Evolutionary conservation across 2,113 vertebrate genomes (phyloP), one percentile per base, ranked within the genome.

Genomic region (Bambusicola thoracicus): DNA sequence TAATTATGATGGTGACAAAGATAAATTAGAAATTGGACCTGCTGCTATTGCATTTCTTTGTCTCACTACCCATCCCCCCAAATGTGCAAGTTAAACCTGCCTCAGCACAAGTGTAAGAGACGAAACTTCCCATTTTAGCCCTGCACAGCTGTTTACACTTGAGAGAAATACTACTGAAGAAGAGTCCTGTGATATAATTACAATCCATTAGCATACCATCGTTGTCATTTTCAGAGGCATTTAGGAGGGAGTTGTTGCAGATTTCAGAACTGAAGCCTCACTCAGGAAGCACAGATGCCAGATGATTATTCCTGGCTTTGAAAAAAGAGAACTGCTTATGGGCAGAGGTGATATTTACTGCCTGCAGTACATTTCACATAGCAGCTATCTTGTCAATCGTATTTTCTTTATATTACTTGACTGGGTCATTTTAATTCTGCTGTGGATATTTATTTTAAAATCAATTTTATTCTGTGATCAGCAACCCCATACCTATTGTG

Each of bases 321-420:
- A 84, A 72, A 61, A 6, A 6, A 93, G 88, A 94, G 93, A 96
- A 96, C 72, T 93, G 89, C 94, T 92, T 56, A 75, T 81, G 81
- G 97, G 89, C 62, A 94, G 16, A 62, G 76, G 66, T 92, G 92
- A 81, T 96, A 29, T 94, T 91, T 85, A 21, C 48, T 90, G 87
- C 81, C 89, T 93, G 17, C 78, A 92, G 86, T 80, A 67, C 74
- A 41, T 95, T 89, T 95, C 81, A 94, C 94, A 94, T 78, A 95
- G 38, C 75, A 95, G 85, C 92, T 90, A 90, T 94, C 94, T 85
- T 97, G 97, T 97, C 95, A 96, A 56, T 97, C 97, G 92, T 58
- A 41, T 0, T 5, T 44, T 70, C 82, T 94, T 94, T 91, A 72
- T 94, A 34, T 94, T 79, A 62, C 88, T 81, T 51, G 36, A 77